A percentile compares a stretch with the other conserved stretches of the same genome.
Conservation (phyloP, 2,113 vertebrate species). For the Percopsis transmontana region DNA sequence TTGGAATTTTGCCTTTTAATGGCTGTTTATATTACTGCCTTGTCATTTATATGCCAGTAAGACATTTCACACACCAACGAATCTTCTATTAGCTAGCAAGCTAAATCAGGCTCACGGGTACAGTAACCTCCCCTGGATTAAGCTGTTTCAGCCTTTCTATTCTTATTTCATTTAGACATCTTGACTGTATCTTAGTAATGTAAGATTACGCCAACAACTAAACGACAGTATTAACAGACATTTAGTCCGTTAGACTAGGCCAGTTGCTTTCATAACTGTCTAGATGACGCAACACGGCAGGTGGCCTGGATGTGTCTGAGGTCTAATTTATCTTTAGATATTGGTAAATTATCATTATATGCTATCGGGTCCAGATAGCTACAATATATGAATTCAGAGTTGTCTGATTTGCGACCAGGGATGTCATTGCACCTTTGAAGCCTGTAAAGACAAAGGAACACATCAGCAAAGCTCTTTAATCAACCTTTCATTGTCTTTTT, state of each 20-base stretch:
- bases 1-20: too few species aligned
- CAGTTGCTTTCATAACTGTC: conserved; percentile 38
- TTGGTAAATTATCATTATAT: neutral
- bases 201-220: neutral
- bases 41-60: conserved; percentile 14
- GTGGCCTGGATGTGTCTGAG: conserved; percentile 24
- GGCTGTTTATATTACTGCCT: neutral
- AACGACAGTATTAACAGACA: neutral
- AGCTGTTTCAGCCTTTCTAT: neutral
- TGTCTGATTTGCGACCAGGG: too few species aligned
- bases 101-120: conserved; percentile 15
- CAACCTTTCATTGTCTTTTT: neutral
- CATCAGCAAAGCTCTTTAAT: neutral
- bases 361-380: too few species aligned
- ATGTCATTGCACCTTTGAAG: neutral
- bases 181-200: neutral
- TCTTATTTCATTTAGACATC: neutral
- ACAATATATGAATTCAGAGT: too few species aligned
- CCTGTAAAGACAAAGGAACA: neutral
- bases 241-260: neutral
- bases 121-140: neutral
- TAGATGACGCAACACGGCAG: conserved; percentile 40
- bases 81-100: conserved; percentile 43
- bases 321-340: neutral
- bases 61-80: neutral